phyloP scores from a whole-genome alignment of 2,797 vertebrate genomes.

The Ctenochaetus hawaiiensis region DNA sequence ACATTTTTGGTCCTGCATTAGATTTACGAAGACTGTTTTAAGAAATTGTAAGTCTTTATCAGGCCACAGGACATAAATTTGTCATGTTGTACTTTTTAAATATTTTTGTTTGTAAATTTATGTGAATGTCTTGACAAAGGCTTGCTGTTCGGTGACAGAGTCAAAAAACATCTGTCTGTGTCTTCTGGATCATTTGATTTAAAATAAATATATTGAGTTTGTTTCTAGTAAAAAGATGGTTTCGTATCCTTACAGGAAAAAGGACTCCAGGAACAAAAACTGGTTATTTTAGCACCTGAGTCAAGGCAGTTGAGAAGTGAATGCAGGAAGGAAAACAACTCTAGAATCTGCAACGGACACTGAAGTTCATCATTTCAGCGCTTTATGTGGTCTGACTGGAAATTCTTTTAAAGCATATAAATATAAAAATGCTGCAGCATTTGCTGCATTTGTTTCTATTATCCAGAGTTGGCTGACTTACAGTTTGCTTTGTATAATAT shows the following conservation, averaged over 20 bases:
- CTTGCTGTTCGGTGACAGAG: neutral
- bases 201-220: neutral
- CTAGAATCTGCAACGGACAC: neutral
- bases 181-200: neutral
- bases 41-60: neutral
- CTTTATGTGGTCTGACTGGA: neutral
- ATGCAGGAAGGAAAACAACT: neutral
- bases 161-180: neutral
- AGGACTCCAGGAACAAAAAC: slow-evolving; percentile 3
- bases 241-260: neutral
- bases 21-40: too few species aligned
- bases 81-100: neutral
- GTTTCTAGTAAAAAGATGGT: neutral
- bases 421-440: neutral
- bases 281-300: neutral
- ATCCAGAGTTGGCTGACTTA: neutral
- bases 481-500: neutral
- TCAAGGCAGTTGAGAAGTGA: neutral
- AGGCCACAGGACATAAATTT: neutral
- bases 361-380: neutral
- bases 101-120: neutral
- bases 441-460: neutral
- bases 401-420: slow-evolving; percentile 1
- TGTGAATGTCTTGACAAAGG: neutral
- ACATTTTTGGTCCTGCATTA: too few species aligned